A percentile compares a stretch with the other conserved stretches of the same genome.
Conservation (phyloP, 2,797 vertebrate species). For the Enteromius viviparus region DNA sequence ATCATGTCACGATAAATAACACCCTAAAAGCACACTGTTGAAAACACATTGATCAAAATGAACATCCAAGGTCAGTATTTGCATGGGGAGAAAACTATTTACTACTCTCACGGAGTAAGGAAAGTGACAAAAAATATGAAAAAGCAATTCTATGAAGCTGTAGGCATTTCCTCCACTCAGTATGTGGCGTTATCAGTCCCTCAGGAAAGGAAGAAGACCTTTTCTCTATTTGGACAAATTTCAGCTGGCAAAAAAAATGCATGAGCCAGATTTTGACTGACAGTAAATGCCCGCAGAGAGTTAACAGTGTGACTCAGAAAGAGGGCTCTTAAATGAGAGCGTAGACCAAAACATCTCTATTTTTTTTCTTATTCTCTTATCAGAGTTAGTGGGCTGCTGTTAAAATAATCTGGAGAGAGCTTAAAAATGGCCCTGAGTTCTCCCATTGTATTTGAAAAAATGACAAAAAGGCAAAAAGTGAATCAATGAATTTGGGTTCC, state of each 20-base stretch:
- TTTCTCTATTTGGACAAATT: constrained; percentile 60
- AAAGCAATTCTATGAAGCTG: constrained; percentile 67
- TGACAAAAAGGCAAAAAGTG: constrained; percentile 66
- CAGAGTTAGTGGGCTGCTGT: constrained; percentile 68
- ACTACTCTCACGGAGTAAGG: constrained; percentile 40
- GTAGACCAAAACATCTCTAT: constrained; percentile 72
- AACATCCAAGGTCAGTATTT: constrained; percentile 14
- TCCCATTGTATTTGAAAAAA: constrained; percentile 68
- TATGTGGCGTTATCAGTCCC: constrained; percentile 70
- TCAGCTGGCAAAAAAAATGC: constrained; percentile 63
- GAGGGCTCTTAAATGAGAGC: constrained; percentile 80
- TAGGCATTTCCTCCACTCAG: constrained; percentile 56
- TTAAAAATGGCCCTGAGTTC: constrained; percentile 72
- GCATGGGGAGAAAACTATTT: neutral
- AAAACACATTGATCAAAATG: neutral
- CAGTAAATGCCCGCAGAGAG: constrained; percentile 74
- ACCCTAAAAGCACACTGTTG: constrained; percentile 15
- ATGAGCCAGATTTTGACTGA: constrained; percentile 69
- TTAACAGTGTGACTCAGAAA: constrained; percentile 78
- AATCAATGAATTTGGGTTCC: neutral
- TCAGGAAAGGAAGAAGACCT: constrained; percentile 62
- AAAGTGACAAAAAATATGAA: constrained; percentile 65
- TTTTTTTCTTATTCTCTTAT: constrained; percentile 75
- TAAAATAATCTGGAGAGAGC: constrained; percentile 75
- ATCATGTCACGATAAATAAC: constrained; percentile 18